phyloP scores from a whole-genome alignment of 2,888 invertebrate genomes.

The Aleiodes leptofemur region DNA sequence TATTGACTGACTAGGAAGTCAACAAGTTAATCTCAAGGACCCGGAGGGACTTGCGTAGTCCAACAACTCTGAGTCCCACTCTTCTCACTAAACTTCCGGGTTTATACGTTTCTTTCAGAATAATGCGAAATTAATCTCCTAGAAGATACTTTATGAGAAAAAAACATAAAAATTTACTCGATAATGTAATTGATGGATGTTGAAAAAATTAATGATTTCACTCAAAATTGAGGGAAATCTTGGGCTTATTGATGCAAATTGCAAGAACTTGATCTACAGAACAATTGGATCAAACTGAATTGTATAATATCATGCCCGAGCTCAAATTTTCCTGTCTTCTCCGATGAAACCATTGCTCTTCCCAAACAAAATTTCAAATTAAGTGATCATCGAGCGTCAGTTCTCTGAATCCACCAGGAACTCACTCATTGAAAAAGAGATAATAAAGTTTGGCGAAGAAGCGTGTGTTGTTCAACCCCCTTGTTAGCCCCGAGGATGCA shows the following conservation, averaged over 20 bases:
- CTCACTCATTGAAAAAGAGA: not conserved
- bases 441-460: not conserved
- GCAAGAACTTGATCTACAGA: not conserved
- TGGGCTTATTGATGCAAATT: too few species aligned
- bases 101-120: slow-evolving; percentile 3
- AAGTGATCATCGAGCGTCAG: slow-evolving; percentile 42
- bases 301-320: not conserved
- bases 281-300: not conserved
- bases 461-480: slow-evolving; percentile 28
- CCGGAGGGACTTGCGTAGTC: slow-evolving; percentile 20
- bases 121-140: not conserved
- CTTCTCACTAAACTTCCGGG: slow-evolving; percentile 19
- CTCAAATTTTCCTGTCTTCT: too few species aligned
- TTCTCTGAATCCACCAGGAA: not conserved
- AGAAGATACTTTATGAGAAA: too few species aligned
- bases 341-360: too few species aligned
- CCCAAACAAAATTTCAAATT: slow-evolving; percentile 32
- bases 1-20: too few species aligned
- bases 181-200: too few species aligned
- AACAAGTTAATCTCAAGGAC: slow-evolving; percentile 21
- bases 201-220: too few species aligned
- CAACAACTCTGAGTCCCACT: slow-evolving; percentile 8
- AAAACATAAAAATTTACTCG: too few species aligned
- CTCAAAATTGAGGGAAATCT: too few species aligned
- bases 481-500: slow-evolving; percentile 31